phyloP scores from a whole-genome alignment of 1,140 invertebrate genomes.

The Hyles euphorbiae region DNA sequence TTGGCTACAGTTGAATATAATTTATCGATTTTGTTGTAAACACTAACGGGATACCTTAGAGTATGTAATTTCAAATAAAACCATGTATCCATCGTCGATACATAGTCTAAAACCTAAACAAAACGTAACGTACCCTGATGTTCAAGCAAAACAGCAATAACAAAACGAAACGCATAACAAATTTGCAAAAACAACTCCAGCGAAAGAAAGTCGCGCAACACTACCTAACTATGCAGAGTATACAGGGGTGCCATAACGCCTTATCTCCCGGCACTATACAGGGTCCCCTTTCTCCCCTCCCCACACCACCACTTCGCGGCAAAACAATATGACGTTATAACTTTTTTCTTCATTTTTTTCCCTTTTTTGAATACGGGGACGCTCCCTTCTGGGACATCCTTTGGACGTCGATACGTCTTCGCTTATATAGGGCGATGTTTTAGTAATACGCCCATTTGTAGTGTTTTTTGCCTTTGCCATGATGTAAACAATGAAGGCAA shows the following conservation, averaged over 20 bases:
- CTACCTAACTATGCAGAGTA: no score
- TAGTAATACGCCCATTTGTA: neutral
- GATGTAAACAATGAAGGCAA: neutral
- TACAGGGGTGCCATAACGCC: conserved; percentile 43
- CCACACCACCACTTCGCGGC: conserved; percentile 42
- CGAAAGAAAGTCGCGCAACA: no score
- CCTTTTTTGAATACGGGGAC: conserved; percentile 67
- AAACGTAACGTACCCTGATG: no score
- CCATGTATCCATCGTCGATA: no score
- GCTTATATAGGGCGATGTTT: conserved; percentile 35
- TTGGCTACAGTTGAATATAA: no score
- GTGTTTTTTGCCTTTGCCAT: neutral
- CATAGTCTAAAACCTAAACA: no score
- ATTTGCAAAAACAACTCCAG: no score
- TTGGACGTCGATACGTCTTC: conserved; percentile 50
- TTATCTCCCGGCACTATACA: conserved; percentile 63
- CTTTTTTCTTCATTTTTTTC: conserved; percentile 69
- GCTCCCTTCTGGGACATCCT: conserved; percentile 54
- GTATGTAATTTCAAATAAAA: no score
- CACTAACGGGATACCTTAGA: no score
- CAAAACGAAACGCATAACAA: no score
- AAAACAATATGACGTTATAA: conserved; percentile 75
- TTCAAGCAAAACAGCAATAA: no score
- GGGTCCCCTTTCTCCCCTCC: conserved; percentile 31
- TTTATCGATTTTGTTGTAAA: no score